These are phyloP conservation scores for Aphrophora alni DNA, from an alignment of 2,888 invertebrate genomes.

Conservation along the genomic window DNA sequence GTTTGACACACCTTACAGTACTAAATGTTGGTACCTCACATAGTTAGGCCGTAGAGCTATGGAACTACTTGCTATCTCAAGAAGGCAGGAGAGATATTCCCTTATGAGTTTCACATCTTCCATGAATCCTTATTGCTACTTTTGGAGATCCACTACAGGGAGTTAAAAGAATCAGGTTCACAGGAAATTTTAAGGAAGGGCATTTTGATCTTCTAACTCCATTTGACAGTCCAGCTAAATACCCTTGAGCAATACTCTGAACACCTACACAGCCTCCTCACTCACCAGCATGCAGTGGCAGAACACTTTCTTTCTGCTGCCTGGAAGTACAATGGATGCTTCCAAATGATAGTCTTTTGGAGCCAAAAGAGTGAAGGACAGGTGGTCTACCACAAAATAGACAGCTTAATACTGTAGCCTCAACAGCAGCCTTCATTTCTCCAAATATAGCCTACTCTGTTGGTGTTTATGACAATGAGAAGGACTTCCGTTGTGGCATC, in stretches of 20 bases:
- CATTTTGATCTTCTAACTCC: background rate
- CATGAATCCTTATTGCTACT: background rate
- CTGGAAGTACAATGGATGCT: slow-evolving; percentile 10
- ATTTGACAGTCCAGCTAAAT: background rate
- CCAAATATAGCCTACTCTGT: slow-evolving; percentile 48
- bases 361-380: slow-evolving; percentile 19
- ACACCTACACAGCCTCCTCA: background rate
- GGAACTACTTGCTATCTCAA: background rate
- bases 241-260: background rate
- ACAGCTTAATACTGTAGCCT: slow-evolving; percentile 40
- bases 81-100: background rate
- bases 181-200: background rate
- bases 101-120: background rate
- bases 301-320: background rate
- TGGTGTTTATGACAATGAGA: slow-evolving; percentile 32
- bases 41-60: background rate
- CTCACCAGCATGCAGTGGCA: background rate
- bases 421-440: slow-evolving; percentile 43
- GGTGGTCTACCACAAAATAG: slow-evolving; percentile 43
- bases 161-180: background rate
- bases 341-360: slow-evolving; percentile 43
- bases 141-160: background rate
- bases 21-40: background rate
- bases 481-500: slow-evolving; percentile 14
- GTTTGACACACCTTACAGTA: background rate